A percentile compares a stretch with the other conserved stretches of the same genome.
These are phyloP conservation scores for Netta rufina DNA, from an alignment of 2,797 vertebrate genomes.

Conservation along the genomic window DNA sequence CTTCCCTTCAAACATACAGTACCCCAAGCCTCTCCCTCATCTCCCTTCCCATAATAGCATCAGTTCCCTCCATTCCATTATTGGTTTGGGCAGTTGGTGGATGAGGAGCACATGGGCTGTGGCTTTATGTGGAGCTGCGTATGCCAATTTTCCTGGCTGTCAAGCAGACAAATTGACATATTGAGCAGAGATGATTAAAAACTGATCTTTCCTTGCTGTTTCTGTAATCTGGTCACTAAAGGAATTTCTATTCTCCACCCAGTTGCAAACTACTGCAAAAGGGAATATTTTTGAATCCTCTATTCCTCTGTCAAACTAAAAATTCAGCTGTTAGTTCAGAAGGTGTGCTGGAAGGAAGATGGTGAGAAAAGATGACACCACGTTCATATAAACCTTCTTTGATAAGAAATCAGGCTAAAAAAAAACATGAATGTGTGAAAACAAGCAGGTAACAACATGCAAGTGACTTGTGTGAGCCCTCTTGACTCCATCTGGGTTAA, in stretches of 20 bases:
- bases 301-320: neutral
- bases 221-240: neutral
- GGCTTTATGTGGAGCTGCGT: neutral
- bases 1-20: neutral
- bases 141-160: neutral
- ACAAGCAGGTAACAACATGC: conserved; percentile 81
- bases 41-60: neutral
- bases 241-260: neutral
- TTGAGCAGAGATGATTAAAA: neutral
- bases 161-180: neutral
- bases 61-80: neutral
- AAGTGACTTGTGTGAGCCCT: conserved; percentile 82
- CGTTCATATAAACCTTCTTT: neutral
- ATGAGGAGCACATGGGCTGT: neutral
- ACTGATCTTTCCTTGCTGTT: neutral
- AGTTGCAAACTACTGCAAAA: neutral
- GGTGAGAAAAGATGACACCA: neutral
- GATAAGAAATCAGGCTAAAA: neutral
- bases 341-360: neutral
- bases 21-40: neutral
- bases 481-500: conserved; percentile 80
- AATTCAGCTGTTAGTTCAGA: neutral
- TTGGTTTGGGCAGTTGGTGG: neutral
- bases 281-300: neutral
- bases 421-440: conserved; percentile 78